Base-by-base conservation (phyloP, 2,888 invertebrate species). In the Thecophora atra region DNA sequence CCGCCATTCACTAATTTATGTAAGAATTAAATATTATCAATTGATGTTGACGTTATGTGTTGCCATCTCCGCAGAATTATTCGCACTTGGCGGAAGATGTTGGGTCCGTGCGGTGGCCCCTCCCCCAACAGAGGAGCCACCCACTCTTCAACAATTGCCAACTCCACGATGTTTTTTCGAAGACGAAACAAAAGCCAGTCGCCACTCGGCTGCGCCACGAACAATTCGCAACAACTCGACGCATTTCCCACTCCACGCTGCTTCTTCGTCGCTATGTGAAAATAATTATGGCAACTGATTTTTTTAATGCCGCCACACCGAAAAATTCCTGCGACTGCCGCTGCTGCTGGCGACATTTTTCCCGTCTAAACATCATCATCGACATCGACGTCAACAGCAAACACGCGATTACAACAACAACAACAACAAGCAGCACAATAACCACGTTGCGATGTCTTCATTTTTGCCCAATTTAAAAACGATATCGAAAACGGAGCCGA, bases 361-460 rank as follows among this genome's bases (percentile, higher is more conserved):
- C 79, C 81, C 79, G 78, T 82, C 79, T 77, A 78, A 79, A 79
- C 76, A 79, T 78, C 74, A 79, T 77, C 76, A 79, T 75, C 77
- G 78, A 75, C 75, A 79, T 76, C 17, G 67, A 19, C 64, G 47
- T 15, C 58, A 44, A 28, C n/a, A 15, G 8, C 21, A 21, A 51
- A 11, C 52, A 56, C n/a, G n/a, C n/a, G n/a, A n/a, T n/a, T n/a
- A 37, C 26, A 47, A 15, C 75, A 75, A 74, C 42, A 65, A 62
- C 67, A 28, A 58, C 65, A 69, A 58, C 64, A 44, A 70, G 54
- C 21, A 42, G 24, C 21, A 56, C 30, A 51, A 63, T 64, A 54
- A 70, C 64, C 70, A 70, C 70, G 54, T 64, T 70, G 64, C 64
- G 70, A 70, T 56, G 70, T 15, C 70, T 64, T 70, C 64, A 70